These are phyloP conservation scores for Sceliomorpha sp. DNA, from an alignment of 2,888 invertebrate species.

Conservation along the genomic window DNA sequence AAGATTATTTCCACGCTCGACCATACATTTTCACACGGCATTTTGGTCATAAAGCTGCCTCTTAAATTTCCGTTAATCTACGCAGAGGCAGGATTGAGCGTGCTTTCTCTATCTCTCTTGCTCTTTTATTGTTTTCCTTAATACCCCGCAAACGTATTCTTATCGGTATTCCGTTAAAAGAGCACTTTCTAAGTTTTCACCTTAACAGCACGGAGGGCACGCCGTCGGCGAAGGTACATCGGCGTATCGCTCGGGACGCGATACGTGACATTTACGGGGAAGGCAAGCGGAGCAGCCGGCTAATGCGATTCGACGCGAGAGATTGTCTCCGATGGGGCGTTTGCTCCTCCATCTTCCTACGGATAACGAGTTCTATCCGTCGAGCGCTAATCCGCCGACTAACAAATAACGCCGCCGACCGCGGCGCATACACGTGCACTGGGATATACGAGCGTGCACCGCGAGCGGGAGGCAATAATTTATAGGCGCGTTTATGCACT, in stretches of 20 bases:
- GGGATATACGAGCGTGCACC: constrained; percentile 33
- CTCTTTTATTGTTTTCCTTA: constrained; percentile 27
- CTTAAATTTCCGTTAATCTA: too few relatives aligned
- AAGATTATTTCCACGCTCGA: too few relatives aligned
- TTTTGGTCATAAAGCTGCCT: too few relatives aligned
- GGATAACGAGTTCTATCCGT: constrained; percentile 41
- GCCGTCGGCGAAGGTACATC: constrained; percentile 19
- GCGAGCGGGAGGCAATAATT: constrained; percentile 69
- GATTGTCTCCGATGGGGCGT: constrained; percentile 19
- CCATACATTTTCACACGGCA: too few relatives aligned
- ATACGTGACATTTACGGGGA: constrained; percentile 43
- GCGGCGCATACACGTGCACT: constrained; percentile 31
- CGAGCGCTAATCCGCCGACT: constrained; percentile 42
- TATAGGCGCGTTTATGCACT: constrained; percentile 73
- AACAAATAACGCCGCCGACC: constrained; percentile 46
- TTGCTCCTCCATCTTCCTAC: constrained; percentile 23
- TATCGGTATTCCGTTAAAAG: constrained; percentile 27
- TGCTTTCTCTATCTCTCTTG: not conserved
- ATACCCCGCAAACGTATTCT: constrained; percentile 16
- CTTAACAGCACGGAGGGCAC: not conserved
- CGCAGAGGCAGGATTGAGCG: too few relatives aligned
- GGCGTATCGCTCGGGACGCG: constrained; percentile 9
- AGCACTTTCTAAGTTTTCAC: constrained; percentile 49
- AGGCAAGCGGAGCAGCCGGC: constrained; percentile 17
- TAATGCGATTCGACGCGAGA: constrained; percentile 31